phyloP scores from a whole-genome alignment of 2,113 vertebrate species.

The Oryzias curvinotus region DNA sequence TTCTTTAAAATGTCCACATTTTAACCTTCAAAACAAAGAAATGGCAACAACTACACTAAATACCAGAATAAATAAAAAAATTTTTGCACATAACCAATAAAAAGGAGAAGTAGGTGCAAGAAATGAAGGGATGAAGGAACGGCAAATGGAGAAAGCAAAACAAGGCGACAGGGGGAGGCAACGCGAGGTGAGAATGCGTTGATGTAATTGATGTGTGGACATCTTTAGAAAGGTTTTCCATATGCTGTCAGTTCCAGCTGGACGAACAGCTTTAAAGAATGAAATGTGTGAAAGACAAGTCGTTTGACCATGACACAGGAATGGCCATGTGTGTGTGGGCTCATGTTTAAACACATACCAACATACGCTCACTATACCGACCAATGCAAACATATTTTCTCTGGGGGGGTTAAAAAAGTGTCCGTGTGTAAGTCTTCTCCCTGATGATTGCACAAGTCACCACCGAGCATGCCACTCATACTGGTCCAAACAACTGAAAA shows the following conservation, averaged over 20 bases:
- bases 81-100: no score
- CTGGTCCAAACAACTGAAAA: constrained; percentile 48
- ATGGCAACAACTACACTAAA: no score
- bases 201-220: constrained; percentile 73
- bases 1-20: no score
- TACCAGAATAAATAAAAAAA: no score
- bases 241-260: constrained; percentile 76
- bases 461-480: constrained; percentile 43
- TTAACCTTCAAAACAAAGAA: no score
- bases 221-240: constrained; percentile 81
- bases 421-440: constrained; percentile 25
- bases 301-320: constrained; percentile 65
- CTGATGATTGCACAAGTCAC: constrained; percentile 46
- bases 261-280: constrained; percentile 70
- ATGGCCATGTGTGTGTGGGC: constrained; percentile 42
- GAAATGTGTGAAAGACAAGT: constrained; percentile 72
- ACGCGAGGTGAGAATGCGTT: constrained; percentile 61
- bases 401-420: constrained; percentile 28
- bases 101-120: constrained; percentile 14
- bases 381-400: constrained; percentile 63
- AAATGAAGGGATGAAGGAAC: constrained; percentile 39
- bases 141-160: constrained; percentile 9
- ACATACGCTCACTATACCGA: constrained; percentile 47
- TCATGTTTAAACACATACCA: constrained; percentile 69
- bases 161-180: not conserved